These are phyloP conservation scores for Notarius quadriscutis DNA, from an alignment of 2,113 vertebrate species.

Conservation along the genomic window DNA sequence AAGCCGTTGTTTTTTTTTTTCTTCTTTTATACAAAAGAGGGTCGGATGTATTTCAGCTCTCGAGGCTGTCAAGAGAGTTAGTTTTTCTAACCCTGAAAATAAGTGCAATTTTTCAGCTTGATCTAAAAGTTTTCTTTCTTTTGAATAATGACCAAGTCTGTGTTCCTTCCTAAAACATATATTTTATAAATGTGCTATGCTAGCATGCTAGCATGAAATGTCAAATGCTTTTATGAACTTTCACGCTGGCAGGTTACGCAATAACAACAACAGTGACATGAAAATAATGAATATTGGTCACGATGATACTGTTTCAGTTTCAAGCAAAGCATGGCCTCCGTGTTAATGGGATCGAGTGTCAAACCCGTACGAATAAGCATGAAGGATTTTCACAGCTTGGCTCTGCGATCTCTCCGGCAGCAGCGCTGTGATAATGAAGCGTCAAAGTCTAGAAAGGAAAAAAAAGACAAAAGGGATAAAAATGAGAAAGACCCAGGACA, in stretches of 20 bases:
- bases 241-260: not conserved
- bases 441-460: slow-evolving; percentile 58
- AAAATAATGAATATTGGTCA: not conserved
- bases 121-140: not conserved
- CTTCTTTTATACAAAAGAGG: slow-evolving; percentile 18
- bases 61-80: not conserved
- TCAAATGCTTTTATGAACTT: not conserved
- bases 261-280: not conserved
- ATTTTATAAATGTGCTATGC: not conserved
- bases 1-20: not conserved
- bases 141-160: not conserved
- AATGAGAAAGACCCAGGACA: slow-evolving; percentile 68
- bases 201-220: not conserved
- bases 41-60: not conserved
- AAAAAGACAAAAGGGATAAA: slow-evolving; percentile 33
- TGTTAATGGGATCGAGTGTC: slow-evolving; percentile 84
- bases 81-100: not conserved
- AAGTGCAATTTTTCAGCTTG: not conserved
- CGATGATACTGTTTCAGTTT: slow-evolving; percentile 77
- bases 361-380: slow-evolving; percentile 80
- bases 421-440: slow-evolving; percentile 81
- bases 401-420: slow-evolving; percentile 84
- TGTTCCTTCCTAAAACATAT: not conserved
- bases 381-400: slow-evolving; percentile 84
- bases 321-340: slow-evolving; percentile 72